Percentiles rank a stretch among this genome's conserved stretches.
phyloP scores from a whole-genome alignment of 2,888 invertebrate genomes.

The Byasa hedistus region DNA sequence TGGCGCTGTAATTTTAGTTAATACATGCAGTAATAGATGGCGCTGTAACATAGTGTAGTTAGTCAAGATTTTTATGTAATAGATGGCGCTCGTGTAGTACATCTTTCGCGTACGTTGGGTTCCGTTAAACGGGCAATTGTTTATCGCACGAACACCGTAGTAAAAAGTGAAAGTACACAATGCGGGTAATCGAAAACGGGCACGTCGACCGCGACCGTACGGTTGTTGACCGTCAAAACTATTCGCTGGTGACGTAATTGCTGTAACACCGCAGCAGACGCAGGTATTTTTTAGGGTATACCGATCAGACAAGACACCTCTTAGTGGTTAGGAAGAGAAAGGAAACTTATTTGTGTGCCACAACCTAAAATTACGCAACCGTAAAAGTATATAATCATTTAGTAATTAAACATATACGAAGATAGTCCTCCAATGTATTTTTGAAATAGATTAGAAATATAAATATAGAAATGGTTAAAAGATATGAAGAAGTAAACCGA shows the following conservation, averaged over 20 bases:
- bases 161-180: slow-evolving; percentile 62
- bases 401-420: no score
- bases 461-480: no score
- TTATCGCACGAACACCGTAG: slow-evolving; percentile 22
- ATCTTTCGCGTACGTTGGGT: not conserved
- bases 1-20: no score
- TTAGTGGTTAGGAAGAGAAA: slow-evolving; percentile 7
- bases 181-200: slow-evolving; percentile 48
- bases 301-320: not conserved
- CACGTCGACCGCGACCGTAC: slow-evolving; percentile 59
- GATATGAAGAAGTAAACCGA: no score
- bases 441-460: no score
- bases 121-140: not conserved
- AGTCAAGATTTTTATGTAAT: slow-evolving; percentile 23
- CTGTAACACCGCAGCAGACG: slow-evolving; percentile 39
- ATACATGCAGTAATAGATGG: not conserved
- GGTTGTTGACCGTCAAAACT: slow-evolving; percentile 76
- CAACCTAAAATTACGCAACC: not conserved
- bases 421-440: no score
- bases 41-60: not conserved
- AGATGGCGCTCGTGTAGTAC: slow-evolving; percentile 40
- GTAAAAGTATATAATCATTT: no score
- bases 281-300: slow-evolving; percentile 32
- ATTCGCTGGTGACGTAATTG: slow-evolving; percentile 57
- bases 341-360: not conserved